Base-by-base conservation (phyloP, 2,888 invertebrate species). In the Clanis bilineata region DNA sequence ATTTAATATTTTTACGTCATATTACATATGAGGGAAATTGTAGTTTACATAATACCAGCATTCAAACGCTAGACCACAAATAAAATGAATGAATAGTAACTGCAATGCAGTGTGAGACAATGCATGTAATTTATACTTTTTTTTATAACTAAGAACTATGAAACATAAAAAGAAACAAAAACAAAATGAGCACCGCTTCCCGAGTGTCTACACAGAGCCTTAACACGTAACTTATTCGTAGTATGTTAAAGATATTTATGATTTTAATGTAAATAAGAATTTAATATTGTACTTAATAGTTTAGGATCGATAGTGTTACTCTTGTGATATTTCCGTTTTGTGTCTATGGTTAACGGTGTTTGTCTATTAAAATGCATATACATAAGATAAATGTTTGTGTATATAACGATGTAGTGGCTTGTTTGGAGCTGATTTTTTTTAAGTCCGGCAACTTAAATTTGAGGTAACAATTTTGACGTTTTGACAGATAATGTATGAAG, bases 221-320 rank as follows among this genome's bases (percentile, higher is more conserved):
- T 85, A 83, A 80, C 69, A 78, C 70, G 66, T 89, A 89, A 89
- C 79, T 88, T 87, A 88, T 85, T 86, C 60, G 67, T 83, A 77
- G 74, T 73, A 69, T 59, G 67, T 73, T 76, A 63, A 76, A 83
- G 10, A 82, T 87, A 87, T 84, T 85, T 86, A 87, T 84, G 79
- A 79, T 76, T 72, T 77, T 79, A 80, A 70, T 90, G 86, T 89
- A 88, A 86, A 90, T 90, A 90, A 85, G 83, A 84, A 77, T 76
- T 70, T 85, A 85, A 83, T 81, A 79, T 83, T 87, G 91, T 91
- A 91, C 91, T 91, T 91, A 91, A 90, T 79, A 73, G 76, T 73
- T 69, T 75, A 74, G 86, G 86, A 79, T 78, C 80, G 80, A 78
- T 83, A 84, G 76, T 69, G 74, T 64, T 64, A 60, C 32, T 47